Conservation (phyloP, 2,888 invertebrate genomes). For the Hymenopus coronatus region DNA sequence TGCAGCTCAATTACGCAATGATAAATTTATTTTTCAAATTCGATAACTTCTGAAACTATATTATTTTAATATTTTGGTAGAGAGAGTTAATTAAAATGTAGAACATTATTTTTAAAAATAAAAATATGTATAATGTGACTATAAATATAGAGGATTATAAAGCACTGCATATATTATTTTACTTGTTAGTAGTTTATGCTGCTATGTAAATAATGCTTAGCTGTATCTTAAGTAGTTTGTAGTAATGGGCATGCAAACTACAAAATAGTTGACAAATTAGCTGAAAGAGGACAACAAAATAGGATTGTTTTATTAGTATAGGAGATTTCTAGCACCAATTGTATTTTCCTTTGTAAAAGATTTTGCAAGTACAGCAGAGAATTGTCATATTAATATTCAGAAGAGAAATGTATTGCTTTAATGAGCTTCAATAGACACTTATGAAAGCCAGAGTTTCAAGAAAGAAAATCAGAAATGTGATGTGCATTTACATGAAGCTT, state of each 20-base stretch:
- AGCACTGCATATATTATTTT: background rate
- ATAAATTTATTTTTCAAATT: background rate
- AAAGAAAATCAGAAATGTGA: too few relatives aligned
- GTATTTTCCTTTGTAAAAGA: background rate
- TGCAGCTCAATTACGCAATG: background rate
- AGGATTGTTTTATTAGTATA: background rate
- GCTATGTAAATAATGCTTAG: too few relatives aligned
- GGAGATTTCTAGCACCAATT: background rate
- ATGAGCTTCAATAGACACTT: too few relatives aligned
- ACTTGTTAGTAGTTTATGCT: background rate
- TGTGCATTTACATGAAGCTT: too few relatives aligned
- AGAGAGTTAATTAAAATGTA: background rate
- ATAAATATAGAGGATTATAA: background rate
- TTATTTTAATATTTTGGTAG: background rate
- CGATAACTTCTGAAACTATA: background rate
- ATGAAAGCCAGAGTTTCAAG: too few relatives aligned
- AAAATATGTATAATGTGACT: background rate
- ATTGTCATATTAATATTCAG: too few relatives aligned
- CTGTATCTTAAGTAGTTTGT: background rate
- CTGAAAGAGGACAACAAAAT: background rate
- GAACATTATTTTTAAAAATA: background rate
- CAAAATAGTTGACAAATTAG: too few relatives aligned
- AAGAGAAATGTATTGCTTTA: too few relatives aligned
- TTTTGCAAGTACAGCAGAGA: background rate
- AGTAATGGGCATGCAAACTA: background rate